A percentile compares a stretch with the other conserved stretches of the same genome.
Conservation (phyloP, 2,797 vertebrate genomes). For the Echeneis naucrates region DNA sequence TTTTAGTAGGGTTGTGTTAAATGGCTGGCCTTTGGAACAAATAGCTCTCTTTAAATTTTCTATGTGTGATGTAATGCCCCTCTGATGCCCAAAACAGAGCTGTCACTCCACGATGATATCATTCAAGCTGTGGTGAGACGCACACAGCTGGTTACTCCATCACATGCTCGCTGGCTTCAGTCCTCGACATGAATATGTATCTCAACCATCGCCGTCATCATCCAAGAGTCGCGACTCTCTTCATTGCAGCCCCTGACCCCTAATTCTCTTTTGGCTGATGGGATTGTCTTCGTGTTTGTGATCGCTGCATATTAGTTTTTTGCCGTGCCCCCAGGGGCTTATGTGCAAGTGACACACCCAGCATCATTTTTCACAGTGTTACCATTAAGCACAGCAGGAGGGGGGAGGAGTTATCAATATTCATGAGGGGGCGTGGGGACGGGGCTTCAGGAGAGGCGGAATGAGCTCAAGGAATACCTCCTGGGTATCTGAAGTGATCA, state of each 20-base stretch:
- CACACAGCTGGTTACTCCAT: slow-evolving; percentile 40
- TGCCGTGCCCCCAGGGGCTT: slow-evolving; percentile 61
- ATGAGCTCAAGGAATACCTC: slow-evolving; percentile 46
- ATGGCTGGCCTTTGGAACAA: slow-evolving; percentile 27
- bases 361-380: slow-evolving; percentile 79
- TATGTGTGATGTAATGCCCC: slow-evolving; percentile 42
- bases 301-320: slow-evolving; percentile 68
- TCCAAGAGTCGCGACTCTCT: slow-evolving; percentile 25
- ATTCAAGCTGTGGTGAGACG: slow-evolving; percentile 30
- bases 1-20: slow-evolving; percentile 24
- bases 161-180: slow-evolving; percentile 14
- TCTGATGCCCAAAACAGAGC: slow-evolving; percentile 43
- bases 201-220: slow-evolving; percentile 8
- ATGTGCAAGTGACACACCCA: slow-evolving; percentile 65
- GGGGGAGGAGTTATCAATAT: slow-evolving; percentile 78
- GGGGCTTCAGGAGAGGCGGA: slow-evolving; percentile 4
- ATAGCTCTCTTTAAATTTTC: slow-evolving; percentile 20
- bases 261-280: slow-evolving; percentile 56
- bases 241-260: slow-evolving; percentile 49
- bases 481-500: slow-evolving; percentile 60
- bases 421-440: slow-evolving; percentile 74
- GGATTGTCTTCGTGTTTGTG: slow-evolving; percentile 62
- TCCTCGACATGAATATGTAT: slow-evolving; percentile 34
- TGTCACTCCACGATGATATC: slow-evolving; percentile 53
- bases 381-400: slow-evolving; percentile 79